These are phyloP conservation scores for Pseudorasbora parva DNA, from an alignment of 2,113 vertebrate species.

Conservation along the genomic window DNA sequence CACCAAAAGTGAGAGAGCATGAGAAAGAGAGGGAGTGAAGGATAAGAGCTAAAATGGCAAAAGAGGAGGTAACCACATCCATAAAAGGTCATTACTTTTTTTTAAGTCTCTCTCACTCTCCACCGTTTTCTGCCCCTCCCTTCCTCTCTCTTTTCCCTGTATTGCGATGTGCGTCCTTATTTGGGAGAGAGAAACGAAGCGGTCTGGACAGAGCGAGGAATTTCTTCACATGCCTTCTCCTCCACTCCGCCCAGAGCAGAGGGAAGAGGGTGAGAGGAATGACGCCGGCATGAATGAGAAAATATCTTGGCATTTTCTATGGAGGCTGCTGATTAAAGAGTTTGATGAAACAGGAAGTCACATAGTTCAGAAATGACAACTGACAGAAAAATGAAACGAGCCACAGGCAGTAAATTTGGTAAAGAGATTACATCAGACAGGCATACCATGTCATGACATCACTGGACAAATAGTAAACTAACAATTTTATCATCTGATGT, in stretches of 20 bases:
- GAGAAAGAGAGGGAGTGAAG: slow-evolving; percentile 11
- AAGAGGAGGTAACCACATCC: slow-evolving; percentile 50
- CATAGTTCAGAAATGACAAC: neutral
- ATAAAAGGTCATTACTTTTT: slow-evolving; percentile 51
- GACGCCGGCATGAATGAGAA: slow-evolving; percentile 30
- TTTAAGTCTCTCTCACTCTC: slow-evolving; percentile 33
- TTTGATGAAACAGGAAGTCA: slow-evolving; percentile 9
- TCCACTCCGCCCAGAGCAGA: slow-evolving; percentile 54
- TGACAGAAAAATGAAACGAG: neutral
- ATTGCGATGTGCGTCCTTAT: slow-evolving; percentile 70
- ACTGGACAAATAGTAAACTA: slow-evolving; percentile 1
- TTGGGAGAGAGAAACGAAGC: slow-evolving; percentile 68
- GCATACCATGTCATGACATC: neutral
- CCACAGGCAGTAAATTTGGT: neutral
- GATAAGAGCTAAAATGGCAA: neutral
- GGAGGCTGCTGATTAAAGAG: neutral
- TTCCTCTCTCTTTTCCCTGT: slow-evolving; percentile 54
- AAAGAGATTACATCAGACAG: neutral
- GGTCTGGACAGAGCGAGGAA: slow-evolving; percentile 70
- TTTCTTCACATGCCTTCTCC: slow-evolving; percentile 72
- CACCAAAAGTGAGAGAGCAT: slow-evolving; percentile 46
- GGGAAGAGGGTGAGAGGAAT: slow-evolving; percentile 29
- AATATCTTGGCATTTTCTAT: slow-evolving; percentile 13
- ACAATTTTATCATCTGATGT: neutral
- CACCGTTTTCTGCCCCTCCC: slow-evolving; percentile 58